Evolutionary conservation across 2,797 vertebrate species (phyloP).

Genomic region (Emydoidea blandingii): DNA sequence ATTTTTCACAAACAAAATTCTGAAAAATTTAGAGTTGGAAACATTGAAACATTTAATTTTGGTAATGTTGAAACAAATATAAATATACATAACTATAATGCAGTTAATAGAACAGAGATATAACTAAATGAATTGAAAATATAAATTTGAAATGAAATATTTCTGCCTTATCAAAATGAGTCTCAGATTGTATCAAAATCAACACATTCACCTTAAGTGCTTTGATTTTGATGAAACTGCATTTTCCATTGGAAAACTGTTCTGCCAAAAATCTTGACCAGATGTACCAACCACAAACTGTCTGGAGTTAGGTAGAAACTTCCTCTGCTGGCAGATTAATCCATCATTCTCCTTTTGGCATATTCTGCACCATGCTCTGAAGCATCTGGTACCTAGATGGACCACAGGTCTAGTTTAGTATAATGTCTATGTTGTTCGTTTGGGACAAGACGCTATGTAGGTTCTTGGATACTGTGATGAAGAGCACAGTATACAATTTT

Average conservation of each 20-base stretch:
- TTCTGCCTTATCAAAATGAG: not conserved
- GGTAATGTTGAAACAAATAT: not conserved
- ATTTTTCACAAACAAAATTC: not conserved
- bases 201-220: not conserved
- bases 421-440: not conserved
- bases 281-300: not conserved
- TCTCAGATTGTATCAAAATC: not conserved
- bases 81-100: not conserved
- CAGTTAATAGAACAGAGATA: not conserved
- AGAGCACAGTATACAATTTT: accelerated
- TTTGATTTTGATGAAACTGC: not conserved
- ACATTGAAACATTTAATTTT: not conserved
- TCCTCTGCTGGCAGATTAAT: not conserved
- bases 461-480: not conserved
- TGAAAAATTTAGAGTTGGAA: not conserved
- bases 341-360: not conserved
- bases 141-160: not conserved
- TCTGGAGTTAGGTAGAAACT: not conserved
- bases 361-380: not conserved
- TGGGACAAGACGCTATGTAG: not conserved
- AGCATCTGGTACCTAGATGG: not conserved
- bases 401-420: not conserved
- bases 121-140: not conserved
- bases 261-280: not conserved
- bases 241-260: not conserved